phyloP scores from a whole-genome alignment of 2,797 vertebrate genomes.

The Distichodus sexfasciatus region DNA sequence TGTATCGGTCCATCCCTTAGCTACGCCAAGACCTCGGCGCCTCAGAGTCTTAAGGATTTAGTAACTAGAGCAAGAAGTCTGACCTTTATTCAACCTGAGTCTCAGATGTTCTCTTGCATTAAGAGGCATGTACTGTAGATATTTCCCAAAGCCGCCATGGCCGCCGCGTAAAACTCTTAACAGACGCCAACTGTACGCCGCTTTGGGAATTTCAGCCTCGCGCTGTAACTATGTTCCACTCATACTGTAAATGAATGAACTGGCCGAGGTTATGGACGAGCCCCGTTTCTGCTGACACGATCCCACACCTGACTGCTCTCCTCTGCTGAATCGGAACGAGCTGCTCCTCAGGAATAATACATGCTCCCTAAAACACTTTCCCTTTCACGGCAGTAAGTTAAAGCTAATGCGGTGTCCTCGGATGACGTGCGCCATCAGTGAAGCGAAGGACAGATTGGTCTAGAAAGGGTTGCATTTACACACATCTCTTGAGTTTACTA shows the following conservation, averaged over 20 bases:
- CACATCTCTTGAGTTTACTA: no score
- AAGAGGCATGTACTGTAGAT: no score
- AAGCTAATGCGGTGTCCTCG: background rate
- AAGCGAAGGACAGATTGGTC: background rate
- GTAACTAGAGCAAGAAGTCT: no score
- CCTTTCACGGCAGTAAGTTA: constrained; percentile 13
- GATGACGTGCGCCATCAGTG: background rate
- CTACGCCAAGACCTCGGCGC: no score
- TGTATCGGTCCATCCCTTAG: no score
- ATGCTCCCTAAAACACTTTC: constrained; percentile 23
- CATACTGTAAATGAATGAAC: background rate
- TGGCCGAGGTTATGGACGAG: constrained; percentile 1
- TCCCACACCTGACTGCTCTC: background rate
- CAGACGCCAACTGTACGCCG: background rate
- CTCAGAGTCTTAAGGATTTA: no score
- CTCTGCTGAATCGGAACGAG: constrained; percentile 17
- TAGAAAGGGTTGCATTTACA: no score
- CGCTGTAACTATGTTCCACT: background rate
- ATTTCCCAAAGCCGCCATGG: no score
- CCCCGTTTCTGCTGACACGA: constrained; percentile 5
- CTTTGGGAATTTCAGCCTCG: background rate
- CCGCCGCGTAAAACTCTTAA: no score
- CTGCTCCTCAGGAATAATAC: constrained; percentile 39
- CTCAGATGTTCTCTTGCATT: no score
- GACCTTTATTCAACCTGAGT: no score